Evolutionary conservation across 37 sponge, comb jelly and placozoan genomes (phyloP), one percentile per base, ranked within the genome.

Genomic region (Ianthella basta): DNA sequence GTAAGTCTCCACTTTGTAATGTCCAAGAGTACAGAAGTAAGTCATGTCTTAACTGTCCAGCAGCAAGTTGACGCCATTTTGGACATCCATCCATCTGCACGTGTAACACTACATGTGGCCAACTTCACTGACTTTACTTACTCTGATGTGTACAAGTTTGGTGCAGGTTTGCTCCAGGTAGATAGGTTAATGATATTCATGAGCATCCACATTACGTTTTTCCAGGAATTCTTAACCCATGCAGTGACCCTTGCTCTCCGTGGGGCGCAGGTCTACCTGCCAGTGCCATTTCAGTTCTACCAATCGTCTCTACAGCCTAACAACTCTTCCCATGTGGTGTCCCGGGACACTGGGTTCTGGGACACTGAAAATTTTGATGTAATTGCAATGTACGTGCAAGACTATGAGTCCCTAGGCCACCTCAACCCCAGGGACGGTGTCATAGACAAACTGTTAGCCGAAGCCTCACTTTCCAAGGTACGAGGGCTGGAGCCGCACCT

Each of bases 171-270:
- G n/a, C 25, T 75, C 10, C 44, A 75, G 15, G 54, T 50, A 0
- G 54, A 75, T 13, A 44, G 39, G n/a, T 13, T 75, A 20, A 75
- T 75, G 78, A 50, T 75, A 8, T 8, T 75, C 44, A 50, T 75
- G 54, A 41, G 78, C 24, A 36, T 50, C 18, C 44, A 40, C 1
- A 75, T 23, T 39, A 36, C 25, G 10, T 50, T 75, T 10, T 23
- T 18, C 10, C 1, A 19, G 37, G 54, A 36, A 36, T 75, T 75
- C 16, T 41, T 75, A 19, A 24, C 44, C 10, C 44, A 36, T 41
- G 20, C 54, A 53, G 23, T 50, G 54, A 32, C 40, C 24, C n/a
- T 53, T 12, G 37, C n/a, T 1, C 16, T 21, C 6, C 44, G 54
- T 21, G 78, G 78, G 53, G 4, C 38, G 20, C 78, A 75, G 54